Evolutionary conservation across 2,888 invertebrate species (phyloP), one percentile per base, ranked within the genome.

Genomic region (Homarus gammarus): DNA sequence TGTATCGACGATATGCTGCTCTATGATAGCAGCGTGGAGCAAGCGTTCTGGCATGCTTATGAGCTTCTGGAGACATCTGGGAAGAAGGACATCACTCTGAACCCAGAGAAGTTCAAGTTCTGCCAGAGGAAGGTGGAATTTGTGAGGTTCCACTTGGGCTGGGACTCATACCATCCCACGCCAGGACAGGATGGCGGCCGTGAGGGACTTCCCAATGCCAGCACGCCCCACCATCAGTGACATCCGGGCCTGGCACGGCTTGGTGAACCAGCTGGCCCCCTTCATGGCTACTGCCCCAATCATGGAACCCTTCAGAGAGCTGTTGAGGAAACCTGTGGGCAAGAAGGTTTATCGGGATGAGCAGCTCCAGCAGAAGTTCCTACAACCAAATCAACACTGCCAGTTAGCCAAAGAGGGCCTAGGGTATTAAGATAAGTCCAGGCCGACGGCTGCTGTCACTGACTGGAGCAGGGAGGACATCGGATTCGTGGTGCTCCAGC

Each of bases 381-480:
- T 18, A 22, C 22, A 22, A n/a, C 22, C 22, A 36, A 75, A 1
- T 12, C 33, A n/a, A 0, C 1, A 44, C 38, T 33, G 75, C 38
- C 22, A 75, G 75, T n/a, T 75, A 8, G 6, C 56, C 12, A 56
- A 18, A 22, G 22, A 56, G 18, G 0, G 56, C 15, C 56, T 56
- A 22, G 22, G 49, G 22, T 84, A 73, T 49, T 82, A 82, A 8
- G 64, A 81, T 12, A 15, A 38, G 12, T 36, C 33, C 36, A 36
- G 81, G 38, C n/a, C 64, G 10, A 81, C 64, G 15, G 61, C 49
- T 1, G 44, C 8, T 5, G 31, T 82, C n/a, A 44, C 68, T 6
- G 70, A 68, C 31, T 82, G 82, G 68, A 82, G 82, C 31, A 82
- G 51, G 44, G 68, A 82, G 31, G 82, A 68, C 2, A 44, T 70